A percentile compares a stretch with the other conserved stretches of the same genome.
phyloP scores from a whole-genome alignment of 2,888 invertebrate species.

The Agrenia bidenticulata region DNA sequence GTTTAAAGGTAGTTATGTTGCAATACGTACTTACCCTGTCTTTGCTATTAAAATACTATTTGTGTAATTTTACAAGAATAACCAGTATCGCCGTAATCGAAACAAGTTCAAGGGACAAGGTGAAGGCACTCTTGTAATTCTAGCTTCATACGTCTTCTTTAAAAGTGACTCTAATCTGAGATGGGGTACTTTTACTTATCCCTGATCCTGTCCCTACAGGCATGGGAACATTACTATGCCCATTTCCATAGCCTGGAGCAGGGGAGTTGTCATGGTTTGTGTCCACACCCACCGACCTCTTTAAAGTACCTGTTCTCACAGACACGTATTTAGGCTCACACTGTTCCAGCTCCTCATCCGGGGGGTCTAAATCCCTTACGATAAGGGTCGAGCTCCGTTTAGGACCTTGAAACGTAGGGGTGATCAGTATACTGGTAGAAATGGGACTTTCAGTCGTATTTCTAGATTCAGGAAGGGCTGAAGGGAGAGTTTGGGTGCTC shows the following conservation, averaged over 20 bases:
- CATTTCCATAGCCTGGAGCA: neutral
- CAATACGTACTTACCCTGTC: too few species aligned
- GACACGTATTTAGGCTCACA: slow-evolving; percentile 40
- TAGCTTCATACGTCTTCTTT: too few species aligned
- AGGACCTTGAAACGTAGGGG: neutral
- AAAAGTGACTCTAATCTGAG: too few species aligned
- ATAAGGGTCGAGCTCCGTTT: slow-evolving; percentile 39
- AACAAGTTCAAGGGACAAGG: too few species aligned
- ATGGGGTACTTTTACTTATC: too few species aligned
- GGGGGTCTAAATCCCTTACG: slow-evolving; percentile 47
- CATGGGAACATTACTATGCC: too few species aligned
- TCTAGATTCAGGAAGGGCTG: neutral
- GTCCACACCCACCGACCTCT: slow-evolving; percentile 49
- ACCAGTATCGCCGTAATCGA: too few species aligned
- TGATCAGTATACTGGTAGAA: slow-evolving; percentile 1
- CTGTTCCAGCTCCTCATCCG: slow-evolving; percentile 40
- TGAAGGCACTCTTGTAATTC: too few species aligned
- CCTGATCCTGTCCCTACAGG: too few species aligned
- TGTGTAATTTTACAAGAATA: too few species aligned
- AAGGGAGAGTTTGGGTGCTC: slow-evolving; percentile 2
- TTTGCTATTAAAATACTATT: too few species aligned
- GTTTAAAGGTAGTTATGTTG: too few species aligned
- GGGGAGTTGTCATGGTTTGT: slow-evolving; percentile 32
- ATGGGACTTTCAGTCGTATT: neutral
- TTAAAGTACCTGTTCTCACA: slow-evolving; percentile 49